Conservation (phyloP, 2,888 invertebrate species). For the Drosophila basisetae region DNA sequence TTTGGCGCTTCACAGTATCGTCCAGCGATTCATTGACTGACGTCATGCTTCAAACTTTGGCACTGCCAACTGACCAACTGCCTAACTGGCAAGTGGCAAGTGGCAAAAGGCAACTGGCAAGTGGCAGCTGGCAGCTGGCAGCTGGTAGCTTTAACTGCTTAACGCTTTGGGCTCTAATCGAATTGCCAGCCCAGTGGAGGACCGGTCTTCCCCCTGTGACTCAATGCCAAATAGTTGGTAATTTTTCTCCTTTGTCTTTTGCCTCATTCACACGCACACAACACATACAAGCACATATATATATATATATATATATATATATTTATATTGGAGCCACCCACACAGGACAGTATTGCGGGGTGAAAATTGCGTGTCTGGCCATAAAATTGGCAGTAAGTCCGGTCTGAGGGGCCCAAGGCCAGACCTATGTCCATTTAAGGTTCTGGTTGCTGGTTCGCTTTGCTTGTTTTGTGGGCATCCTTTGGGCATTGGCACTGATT, state of each 20-base stretch:
- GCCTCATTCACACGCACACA: slow-evolving; percentile 57
- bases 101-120: slow-evolving; percentile 11
- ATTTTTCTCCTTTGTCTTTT: slow-evolving; percentile 65
- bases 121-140: slow-evolving; percentile 31
- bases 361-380: slow-evolving; percentile 78
- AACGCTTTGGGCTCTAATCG: slow-evolving; percentile 69
- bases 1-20: slow-evolving; percentile 54
- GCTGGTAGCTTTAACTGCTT: slow-evolving; percentile 59
- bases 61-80: slow-evolving; percentile 28
- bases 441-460: slow-evolving; percentile 28
- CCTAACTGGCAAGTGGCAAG: slow-evolving; percentile 6
- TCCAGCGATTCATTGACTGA: slow-evolving; percentile 54
- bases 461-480: slow-evolving; percentile 65
- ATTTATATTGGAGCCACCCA: background rate
- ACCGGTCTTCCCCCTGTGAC: slow-evolving; percentile 48
- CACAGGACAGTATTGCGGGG: slow-evolving; percentile 32
- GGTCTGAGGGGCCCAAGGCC: slow-evolving; percentile 48
- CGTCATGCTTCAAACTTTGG: slow-evolving; percentile 51
- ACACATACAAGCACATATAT: slow-evolving; percentile 29
- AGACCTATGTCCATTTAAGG: slow-evolving; percentile 64
- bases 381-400: slow-evolving; percentile 64
- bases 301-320: background rate
- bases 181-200: slow-evolving; percentile 49
- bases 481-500: slow-evolving; percentile 78
- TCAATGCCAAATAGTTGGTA: slow-evolving; percentile 76